Percentiles rank a stretch among this genome's conserved stretches.
Evolutionary conservation across 2,113 vertebrate genomes (phyloP).

Genomic region (Dendrocopos noguchii): DNA sequence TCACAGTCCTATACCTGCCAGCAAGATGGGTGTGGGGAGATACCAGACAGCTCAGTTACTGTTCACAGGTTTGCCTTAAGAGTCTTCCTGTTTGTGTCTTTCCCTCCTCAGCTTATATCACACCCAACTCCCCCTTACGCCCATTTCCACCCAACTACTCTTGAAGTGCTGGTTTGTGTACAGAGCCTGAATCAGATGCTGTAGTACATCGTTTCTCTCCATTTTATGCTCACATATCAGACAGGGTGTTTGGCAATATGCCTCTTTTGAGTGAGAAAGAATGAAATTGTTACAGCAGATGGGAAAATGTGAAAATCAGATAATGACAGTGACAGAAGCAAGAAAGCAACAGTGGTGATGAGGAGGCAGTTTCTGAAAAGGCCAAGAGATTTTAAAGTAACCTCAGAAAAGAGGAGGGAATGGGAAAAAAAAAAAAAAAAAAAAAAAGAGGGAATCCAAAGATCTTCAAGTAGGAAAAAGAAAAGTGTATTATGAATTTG

Average conservation of each 20-base stretch:
- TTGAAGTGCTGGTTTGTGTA: neutral
- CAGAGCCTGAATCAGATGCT: neutral
- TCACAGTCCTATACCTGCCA: neutral
- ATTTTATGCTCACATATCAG: constrained; percentile 9
- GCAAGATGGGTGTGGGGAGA: neutral
- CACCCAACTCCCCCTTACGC: neutral
- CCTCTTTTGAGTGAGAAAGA: constrained; percentile 38
- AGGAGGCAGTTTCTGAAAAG: neutral
- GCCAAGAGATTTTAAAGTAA: neutral
- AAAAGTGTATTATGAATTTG: neutral
- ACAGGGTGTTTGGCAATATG: neutral
- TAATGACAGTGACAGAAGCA: neutral
- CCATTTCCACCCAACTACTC: neutral
- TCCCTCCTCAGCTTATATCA: neutral
- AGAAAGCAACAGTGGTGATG: neutral
- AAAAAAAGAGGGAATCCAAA: neutral
- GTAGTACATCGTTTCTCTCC: neutral
- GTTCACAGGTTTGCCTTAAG: neutral
- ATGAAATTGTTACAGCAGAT: constrained; percentile 49
- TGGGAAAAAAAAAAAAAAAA: neutral
- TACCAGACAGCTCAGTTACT: neutral
- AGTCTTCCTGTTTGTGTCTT: neutral
- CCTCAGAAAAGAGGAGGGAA: neutral
- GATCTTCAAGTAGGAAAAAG: neutral
- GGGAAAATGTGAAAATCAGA: constrained; percentile 41